Base-by-base conservation (phyloP, 1,140 invertebrate genomes). In the Drosophila ironensis region DNA sequence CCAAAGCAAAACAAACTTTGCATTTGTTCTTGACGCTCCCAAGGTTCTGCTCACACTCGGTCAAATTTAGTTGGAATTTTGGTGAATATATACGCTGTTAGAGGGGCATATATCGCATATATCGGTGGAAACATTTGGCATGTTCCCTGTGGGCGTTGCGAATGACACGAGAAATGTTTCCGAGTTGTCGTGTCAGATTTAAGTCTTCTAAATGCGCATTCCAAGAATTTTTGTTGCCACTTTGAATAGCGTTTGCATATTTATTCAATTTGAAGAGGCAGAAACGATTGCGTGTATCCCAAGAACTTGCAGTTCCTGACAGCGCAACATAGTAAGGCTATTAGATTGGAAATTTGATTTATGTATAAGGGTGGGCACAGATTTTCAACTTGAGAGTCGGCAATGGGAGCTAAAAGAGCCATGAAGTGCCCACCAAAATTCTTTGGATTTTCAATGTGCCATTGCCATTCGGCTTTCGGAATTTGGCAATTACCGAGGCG, bases 201-300 rank as follows among this genome's bases (percentile, higher is more conserved):
- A 82, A 84, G 78, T 72, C 80, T 66, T 61, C 78, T 78, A 71
- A 78, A 80, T 80, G 73, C 66, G 80, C 74, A 86, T 86, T 80
- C 80, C 80, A 61, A 56, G 74, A 80, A 86, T 86, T 72, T 72
- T 86, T 86, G 74, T 86, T 86, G 80, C 86, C 80, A 74, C 80
- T n/a, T n/a, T n/a, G n/a, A n/a, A n/a, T n/a, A n/a, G n/a, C n/a
- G n/a, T n/a, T n/a, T n/a, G n/a, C n/a, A n/a, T n/a, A n/a, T n/a
- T n/a, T n/a, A n/a, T n/a, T n/a, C n/a, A n/a, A n/a, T n/a, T n/a
- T n/a, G n/a, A n/a, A n/a, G n/a, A n/a, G n/a, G n/a, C n/a, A n/a
- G n/a, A n/a, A n/a, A n/a, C n/a, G n/a, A n/a, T n/a, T n/a, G n/a
- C n/a, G n/a, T n/a, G n/a, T n/a, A n/a, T n/a, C n/a, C n/a, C n/a